These are phyloP conservation scores for Atrichornis clamosus DNA, from an alignment of 2,113 vertebrate species.

Conservation along the genomic window DNA sequence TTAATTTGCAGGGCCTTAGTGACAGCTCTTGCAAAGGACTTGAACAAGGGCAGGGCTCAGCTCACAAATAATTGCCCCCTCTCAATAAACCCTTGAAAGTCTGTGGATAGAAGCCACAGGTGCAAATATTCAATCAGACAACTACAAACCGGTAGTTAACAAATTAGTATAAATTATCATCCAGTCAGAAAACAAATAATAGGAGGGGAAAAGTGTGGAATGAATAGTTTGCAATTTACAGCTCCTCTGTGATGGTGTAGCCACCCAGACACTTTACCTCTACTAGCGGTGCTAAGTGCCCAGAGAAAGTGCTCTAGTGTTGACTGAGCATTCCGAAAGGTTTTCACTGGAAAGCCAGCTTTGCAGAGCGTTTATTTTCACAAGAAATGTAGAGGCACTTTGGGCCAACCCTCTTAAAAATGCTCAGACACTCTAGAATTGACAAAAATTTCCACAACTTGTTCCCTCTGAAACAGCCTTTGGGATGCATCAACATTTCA, in stretches of 20 bases:
- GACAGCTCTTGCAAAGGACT: not conserved
- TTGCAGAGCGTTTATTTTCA: not conserved
- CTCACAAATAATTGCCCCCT: not conserved
- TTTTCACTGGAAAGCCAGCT: not conserved
- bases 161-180: not conserved
- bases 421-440: not conserved
- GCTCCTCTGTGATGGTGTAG: not conserved
- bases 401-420: not conserved
- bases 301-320: not conserved
- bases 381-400: not conserved
- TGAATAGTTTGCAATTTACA: not conserved
- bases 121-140: not conserved
- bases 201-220: not conserved
- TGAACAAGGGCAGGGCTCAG: not conserved
- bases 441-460: not conserved
- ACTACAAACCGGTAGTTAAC: not conserved
- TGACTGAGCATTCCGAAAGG: not conserved
- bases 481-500: not conserved
- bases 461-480: not conserved
- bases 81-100: not conserved
- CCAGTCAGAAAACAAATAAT: not conserved
- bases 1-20: not conserved
- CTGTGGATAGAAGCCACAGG: not conserved
- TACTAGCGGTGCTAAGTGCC: not conserved
- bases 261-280: not conserved